phyloP scores from a whole-genome alignment of 2,888 invertebrate species.

The Tortrix viridana region DNA sequence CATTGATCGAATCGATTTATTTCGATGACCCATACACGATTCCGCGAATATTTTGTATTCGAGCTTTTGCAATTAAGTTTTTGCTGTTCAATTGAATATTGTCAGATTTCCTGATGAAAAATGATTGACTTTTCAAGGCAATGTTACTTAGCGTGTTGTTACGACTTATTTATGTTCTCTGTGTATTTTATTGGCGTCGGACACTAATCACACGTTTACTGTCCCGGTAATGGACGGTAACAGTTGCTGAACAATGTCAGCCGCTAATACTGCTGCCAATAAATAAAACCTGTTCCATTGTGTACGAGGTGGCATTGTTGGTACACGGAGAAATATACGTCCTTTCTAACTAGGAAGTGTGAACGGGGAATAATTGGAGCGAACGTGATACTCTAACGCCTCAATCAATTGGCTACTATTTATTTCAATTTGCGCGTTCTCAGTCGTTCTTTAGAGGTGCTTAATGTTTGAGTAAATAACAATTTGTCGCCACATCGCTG shows the following conservation, averaged over 20 bases:
- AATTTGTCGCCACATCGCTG: slow-evolving; percentile 16
- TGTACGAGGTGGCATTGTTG: slow-evolving; percentile 54
- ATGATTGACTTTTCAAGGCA: slow-evolving; percentile 14
- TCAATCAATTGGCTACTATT: slow-evolving; percentile 48
- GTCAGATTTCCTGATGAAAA: slow-evolving; percentile 19
- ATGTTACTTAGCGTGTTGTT: slow-evolving; percentile 16
- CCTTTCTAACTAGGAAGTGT: slow-evolving; percentile 69
- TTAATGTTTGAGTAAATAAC: slow-evolving; percentile 1
- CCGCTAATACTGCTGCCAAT: slow-evolving; percentile 52
- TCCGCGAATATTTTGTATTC: slow-evolving; percentile 52
- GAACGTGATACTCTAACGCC: slow-evolving; percentile 60
- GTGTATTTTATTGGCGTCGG: slow-evolving; percentile 20
- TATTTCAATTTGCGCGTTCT: slow-evolving; percentile 6
- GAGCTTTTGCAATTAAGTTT: slow-evolving; percentile 42
- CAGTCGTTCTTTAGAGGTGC: slow-evolving; percentile 9
- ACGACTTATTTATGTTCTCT: slow-evolving; percentile 20
- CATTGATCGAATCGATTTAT: slow-evolving; percentile 61
- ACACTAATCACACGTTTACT: slow-evolving; percentile 34
- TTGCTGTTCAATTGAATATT: slow-evolving; percentile 13
- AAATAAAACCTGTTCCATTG: slow-evolving; percentile 61
- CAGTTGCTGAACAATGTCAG: slow-evolving; percentile 39
- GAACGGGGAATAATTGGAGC: slow-evolving; percentile 64
- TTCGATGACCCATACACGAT: slow-evolving; percentile 66
- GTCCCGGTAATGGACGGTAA: slow-evolving; percentile 35
- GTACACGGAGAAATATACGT: slow-evolving; percentile 63